These are phyloP conservation scores for Danio albolineatus DNA, from an alignment of 2,797 vertebrate species.

Conservation along the genomic window DNA sequence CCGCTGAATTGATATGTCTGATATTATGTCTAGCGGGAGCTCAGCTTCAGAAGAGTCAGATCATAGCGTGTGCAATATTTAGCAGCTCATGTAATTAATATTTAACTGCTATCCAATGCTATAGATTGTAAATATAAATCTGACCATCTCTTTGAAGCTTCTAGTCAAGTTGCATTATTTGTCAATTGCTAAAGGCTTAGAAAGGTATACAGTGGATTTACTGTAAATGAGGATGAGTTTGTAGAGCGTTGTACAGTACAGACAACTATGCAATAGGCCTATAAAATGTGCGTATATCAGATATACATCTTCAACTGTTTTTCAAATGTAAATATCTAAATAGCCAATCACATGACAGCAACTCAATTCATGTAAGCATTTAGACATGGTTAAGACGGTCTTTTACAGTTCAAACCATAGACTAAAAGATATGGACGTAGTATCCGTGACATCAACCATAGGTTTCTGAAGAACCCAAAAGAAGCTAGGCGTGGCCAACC, in stretches of 20 bases:
- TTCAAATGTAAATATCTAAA: no score
- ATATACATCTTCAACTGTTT: no score
- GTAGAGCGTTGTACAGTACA: constrained; percentile 1
- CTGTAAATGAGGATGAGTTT: background rate
- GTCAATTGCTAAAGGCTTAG: background rate
- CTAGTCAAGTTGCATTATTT: background rate
- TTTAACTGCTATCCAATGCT: background rate
- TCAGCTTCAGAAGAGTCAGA: constrained; percentile 14
- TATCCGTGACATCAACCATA: no score
- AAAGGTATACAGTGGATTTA: background rate
- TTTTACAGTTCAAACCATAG: no score
- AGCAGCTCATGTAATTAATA: background rate
- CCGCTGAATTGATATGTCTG: constrained; percentile 24
- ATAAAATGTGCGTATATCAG: no score
- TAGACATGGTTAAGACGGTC: no score
- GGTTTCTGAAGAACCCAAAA: no score
- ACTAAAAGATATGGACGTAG: no score
- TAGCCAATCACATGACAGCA: no score
- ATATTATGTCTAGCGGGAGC: constrained; percentile 24
- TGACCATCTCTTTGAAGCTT: constrained; percentile 22
- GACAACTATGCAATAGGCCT: no score
- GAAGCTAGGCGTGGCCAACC: no score
- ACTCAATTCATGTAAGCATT: no score
- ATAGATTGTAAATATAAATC: constrained; percentile 12
- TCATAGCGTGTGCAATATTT: constrained; percentile 36